phyloP scores from a whole-genome alignment of 1,140 invertebrate species.

The Venturia canescens region DNA sequence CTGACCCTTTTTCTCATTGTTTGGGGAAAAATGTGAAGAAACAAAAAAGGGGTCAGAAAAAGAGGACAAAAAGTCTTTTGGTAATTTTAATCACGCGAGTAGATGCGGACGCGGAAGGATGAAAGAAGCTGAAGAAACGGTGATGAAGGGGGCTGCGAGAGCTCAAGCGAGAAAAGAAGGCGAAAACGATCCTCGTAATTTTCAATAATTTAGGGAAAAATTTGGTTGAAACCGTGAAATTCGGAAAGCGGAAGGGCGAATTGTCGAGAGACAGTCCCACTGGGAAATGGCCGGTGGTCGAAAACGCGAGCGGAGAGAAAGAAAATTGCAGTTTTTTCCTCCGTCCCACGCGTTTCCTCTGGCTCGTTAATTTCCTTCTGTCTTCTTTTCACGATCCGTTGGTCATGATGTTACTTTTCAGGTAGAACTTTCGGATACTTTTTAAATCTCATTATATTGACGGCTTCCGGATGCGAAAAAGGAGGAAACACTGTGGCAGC shows the following conservation, averaged over 20 bases:
- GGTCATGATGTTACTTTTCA: slow-evolving; percentile 36
- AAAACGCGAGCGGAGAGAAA: slow-evolving; percentile 41
- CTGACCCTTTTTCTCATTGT: not conserved
- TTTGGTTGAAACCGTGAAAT: slow-evolving; percentile 60
- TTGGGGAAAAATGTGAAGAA: not conserved
- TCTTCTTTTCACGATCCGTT: slow-evolving; percentile 51
- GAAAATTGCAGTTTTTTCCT: slow-evolving; percentile 60
- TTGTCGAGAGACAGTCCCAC: slow-evolving; percentile 25
- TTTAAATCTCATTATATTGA: slow-evolving; percentile 69
- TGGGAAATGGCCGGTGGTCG: slow-evolving; percentile 56
- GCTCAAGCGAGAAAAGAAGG: slow-evolving; percentile 43
- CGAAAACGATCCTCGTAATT: slow-evolving; percentile 41
- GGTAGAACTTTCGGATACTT: slow-evolving; percentile 45
- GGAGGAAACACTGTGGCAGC: slow-evolving; percentile 62
- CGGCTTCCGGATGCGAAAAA: slow-evolving; percentile 56
- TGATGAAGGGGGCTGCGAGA: not conserved
- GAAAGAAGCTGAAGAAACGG: slow-evolving; percentile 41
- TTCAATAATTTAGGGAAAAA: slow-evolving; percentile 67
- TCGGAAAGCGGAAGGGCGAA: slow-evolving; percentile 13
- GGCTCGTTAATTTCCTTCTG: slow-evolving; percentile 53
- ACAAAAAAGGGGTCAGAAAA: slow-evolving; percentile 18
- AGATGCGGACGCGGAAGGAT: slow-evolving; percentile 13
- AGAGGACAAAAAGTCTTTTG: slow-evolving; percentile 39
- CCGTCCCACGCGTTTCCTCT: slow-evolving; percentile 31
- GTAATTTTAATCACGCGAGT: slow-evolving; percentile 30